Evolutionary conservation across 2,113 vertebrate species (phyloP), one percentile per base, ranked within the genome.

Genomic region (Pelobates fuscus): DNA sequence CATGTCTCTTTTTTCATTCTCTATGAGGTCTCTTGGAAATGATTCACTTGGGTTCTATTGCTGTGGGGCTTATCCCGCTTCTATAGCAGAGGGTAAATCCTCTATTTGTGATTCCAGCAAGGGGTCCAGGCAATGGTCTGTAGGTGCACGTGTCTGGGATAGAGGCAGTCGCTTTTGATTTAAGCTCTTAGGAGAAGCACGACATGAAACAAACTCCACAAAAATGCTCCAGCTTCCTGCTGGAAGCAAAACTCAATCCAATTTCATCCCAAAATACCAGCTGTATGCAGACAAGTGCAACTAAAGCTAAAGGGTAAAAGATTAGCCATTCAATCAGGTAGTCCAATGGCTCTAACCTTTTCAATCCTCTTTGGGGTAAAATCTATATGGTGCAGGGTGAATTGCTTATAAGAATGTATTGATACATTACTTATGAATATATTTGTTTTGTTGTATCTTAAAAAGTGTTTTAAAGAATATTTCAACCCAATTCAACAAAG

Each of bases 111-210:
- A 84, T 71, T 81, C 80, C 82, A 78, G 83, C 86, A 79, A 79
- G 85, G 84, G 85, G 81, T 88, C 80, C 71, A 67, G 75, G 80
- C 84, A 82, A 78, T 52, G 57, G 60, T 77, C 82, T 86, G 83
- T 88, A 82, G 83, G 71, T 87, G 80, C 83, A 85, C 81, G 71
- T 88, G 88, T 89, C 86, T 80, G 44, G 78, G 79, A 84, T 80
- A 85, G 75, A 78, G 77, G 54, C 74, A 70, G n/a, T 69, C 75
- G 1, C 67, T 67, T 72, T 78, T 70, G 67, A 49, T 54, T 59
- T 67, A 62, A 77, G 77, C 78, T 73, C 68, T 79, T 78, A 80
- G 70, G 80, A 60, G 78, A 78, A 46, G 55, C 80, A 17, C 62
- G 78, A 72, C 73, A 80, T 81, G 71, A 80, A 79, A 78, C 80